Percentiles rank a stretch among this genome's conserved stretches.
These are phyloP conservation scores for Dufourea novaeangliae DNA, from an alignment of 1,140 invertebrate genomes.

Conservation along the genomic window DNA sequence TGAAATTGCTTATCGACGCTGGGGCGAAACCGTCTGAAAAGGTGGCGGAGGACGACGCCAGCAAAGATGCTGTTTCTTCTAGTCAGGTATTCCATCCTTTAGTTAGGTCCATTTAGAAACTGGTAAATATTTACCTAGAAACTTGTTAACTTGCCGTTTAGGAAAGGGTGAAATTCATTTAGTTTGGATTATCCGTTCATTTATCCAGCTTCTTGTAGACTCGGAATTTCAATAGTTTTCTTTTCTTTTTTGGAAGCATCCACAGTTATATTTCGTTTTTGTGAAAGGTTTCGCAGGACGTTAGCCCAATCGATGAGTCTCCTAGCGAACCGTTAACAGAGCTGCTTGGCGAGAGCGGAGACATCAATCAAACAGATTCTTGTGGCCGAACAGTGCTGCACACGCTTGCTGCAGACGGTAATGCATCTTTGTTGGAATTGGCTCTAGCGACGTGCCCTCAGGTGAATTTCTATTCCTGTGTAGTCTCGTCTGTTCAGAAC, in stretches of 20 bases:
- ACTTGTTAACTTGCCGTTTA: too few relatives aligned
- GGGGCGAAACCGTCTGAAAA: slow-evolving; percentile 84
- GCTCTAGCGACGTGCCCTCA: slow-evolving; percentile 84
- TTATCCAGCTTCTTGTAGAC: too few relatives aligned
- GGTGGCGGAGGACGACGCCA: slow-evolving; percentile 79
- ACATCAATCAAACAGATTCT: slow-evolving; percentile 82
- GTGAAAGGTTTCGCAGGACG: slow-evolving; percentile 76
- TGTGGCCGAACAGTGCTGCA: slow-evolving; percentile 88
- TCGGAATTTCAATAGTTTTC: too few relatives aligned
- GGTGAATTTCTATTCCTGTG: slow-evolving; percentile 60
- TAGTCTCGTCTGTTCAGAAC: background rate
- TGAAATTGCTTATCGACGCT: slow-evolving; percentile 86
- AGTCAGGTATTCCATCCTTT: slow-evolving; percentile 75
- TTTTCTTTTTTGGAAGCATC: background rate
- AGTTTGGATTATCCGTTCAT: too few relatives aligned
- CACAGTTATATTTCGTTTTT: background rate
- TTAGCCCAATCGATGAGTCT: slow-evolving; percentile 78
- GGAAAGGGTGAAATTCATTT: too few relatives aligned
- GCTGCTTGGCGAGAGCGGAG: slow-evolving; percentile 78
- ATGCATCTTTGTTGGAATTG: slow-evolving; percentile 84
- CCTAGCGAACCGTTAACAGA: slow-evolving; percentile 78
- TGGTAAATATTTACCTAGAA: too few relatives aligned
- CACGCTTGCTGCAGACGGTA: slow-evolving; percentile 88
- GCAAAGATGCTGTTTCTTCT: slow-evolving; percentile 80
- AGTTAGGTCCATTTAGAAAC: too few relatives aligned